Evolutionary conservation across 2,797 vertebrate species (phyloP), one percentile per base, ranked within the genome.

Genomic region (Strix occidentalis): DNA sequence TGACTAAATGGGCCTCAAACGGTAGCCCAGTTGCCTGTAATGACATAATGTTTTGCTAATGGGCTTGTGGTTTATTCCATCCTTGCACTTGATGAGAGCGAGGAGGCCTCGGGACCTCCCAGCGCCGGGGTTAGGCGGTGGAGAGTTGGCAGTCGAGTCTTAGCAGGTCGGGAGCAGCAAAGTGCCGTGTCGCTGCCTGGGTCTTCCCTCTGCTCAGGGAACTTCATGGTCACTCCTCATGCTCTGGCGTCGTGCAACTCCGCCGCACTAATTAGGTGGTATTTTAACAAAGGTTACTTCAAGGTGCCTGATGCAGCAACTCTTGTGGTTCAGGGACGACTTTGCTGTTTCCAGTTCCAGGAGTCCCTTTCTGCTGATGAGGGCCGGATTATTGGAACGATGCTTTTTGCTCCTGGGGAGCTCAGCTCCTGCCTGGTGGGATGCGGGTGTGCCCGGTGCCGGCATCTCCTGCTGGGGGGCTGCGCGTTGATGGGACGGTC

Each of bases 271-370:
- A 89, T 85, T 63, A 70, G 87, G 51, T 7, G 11, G 16, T 29
- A 28, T 80, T 74, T 85, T 61, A 77, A 57, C 80, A 80, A 68
- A 96, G 92, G 84, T 94, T 89, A 71, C 84, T 90, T 92, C 94
- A 88, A 93, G 94, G 94, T 90, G 87, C 81, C 89, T 84, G 58
- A 54, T 94, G 80, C 84, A 95, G 96, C 94, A 82, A n/a, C 80
- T 95, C 74, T 29, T 43, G 93, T 90, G 94, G 95, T 86, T 89
- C 84, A 64, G 51, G 56, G 88, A 45, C 33, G 71, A 19, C n/a
- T 94, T 53, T 39, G 39, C 53, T 66, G 50, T 57, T 66, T 57
- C 64, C 48, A 11, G 2, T 14, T 57, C 48, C 41, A 12, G 45
- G 50, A 51, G 26, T 20, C 11, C n/a, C 58, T 7, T 60, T 41